A percentile compares a stretch with the other conserved stretches of the same genome.
phyloP scores from a whole-genome alignment of 2,888 invertebrate species.

The Archips xylosteana region DNA sequence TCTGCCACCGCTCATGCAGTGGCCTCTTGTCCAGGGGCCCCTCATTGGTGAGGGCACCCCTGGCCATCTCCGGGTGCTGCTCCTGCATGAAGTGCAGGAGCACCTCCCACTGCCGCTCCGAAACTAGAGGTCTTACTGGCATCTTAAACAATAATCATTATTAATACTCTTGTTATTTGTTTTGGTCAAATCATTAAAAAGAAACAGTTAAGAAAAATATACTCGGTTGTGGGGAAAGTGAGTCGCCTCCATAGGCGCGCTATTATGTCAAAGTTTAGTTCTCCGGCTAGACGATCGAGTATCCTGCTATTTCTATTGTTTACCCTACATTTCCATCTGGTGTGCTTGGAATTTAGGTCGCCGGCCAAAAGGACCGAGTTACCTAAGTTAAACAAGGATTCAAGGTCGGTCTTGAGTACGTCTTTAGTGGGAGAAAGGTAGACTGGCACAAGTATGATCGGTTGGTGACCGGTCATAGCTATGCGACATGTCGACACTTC shows the following conservation, averaged over 20 bases:
- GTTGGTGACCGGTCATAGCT: background rate
- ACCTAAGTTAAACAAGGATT: background rate
- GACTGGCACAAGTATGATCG: background rate
- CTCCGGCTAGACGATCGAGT: background rate
- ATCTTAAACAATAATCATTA: no score
- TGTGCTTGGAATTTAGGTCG: conserved; percentile 4
- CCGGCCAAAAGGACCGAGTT: conserved; percentile 18
- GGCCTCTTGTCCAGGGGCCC: no score
- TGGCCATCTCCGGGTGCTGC: no score
- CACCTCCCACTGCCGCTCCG: no score
- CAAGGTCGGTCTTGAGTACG: background rate
- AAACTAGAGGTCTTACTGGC: no score
- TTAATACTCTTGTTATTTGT: no score
- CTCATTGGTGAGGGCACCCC: no score
- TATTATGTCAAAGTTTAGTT: background rate
- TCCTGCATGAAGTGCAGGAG: no score
- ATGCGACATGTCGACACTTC: conserved; percentile 1
- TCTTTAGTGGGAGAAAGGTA: conserved; percentile 1
- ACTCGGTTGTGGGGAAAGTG: no score
- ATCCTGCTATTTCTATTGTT: background rate
- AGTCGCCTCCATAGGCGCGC: background rate
- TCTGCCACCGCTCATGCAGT: no score
- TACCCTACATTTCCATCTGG: background rate
- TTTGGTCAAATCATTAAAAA: no score
- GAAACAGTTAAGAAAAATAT: no score